Evolutionary conservation across 2,113 vertebrate genomes (phyloP), one percentile per base, ranked within the genome.

Genomic region (Mesocricetus auratus): DNA sequence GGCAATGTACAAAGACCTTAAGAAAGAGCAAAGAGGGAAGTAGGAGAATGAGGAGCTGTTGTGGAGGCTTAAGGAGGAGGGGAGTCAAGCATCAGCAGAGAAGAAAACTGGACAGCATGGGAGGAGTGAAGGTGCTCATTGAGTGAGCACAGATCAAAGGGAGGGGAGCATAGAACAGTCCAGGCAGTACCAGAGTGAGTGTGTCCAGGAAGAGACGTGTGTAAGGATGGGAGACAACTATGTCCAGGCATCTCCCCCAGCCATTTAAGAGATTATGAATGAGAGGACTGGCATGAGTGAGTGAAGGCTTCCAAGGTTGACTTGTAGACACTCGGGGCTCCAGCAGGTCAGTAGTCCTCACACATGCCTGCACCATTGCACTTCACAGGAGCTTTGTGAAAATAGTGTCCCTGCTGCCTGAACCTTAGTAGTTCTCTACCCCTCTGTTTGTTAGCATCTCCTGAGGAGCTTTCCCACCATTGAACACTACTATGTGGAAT

Each of bases 81-180:
- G 11, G 33, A 26, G 42, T 24, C 10, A 2, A 4, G 31, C 19
- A 50, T n/a, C 64, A 50, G 19, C 31, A 69, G 8, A 50, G 66
- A 53, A 26, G 31, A 24, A 11, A 87, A 69, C 9, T 9, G 45
- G 33, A 87, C 7, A 16, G 13, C 10, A 26, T 24, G 64, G 21
- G 7, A 26, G 21, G 45, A 22, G n/a, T 4, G 11, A 22, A 69
- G 26, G 22, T 1, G 2, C 13, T n/a, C 16, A 11, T 45, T 0
- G 13, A 50, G 31, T 33, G 42, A 39, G 22, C 60, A 7, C 39
- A 47, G 82, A 86, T 42, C 29, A 66, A 86, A 33, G 17, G 42
- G 29, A 66, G 16, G 39, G 0, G 82, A 66, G 42, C 29, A 66
- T 2, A 50, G 45, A 47, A 36, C 1, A 85, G 29, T 36, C 62